These are phyloP conservation scores for Thereva unica DNA, from an alignment of 2,888 invertebrate genomes.

Conservation along the genomic window DNA sequence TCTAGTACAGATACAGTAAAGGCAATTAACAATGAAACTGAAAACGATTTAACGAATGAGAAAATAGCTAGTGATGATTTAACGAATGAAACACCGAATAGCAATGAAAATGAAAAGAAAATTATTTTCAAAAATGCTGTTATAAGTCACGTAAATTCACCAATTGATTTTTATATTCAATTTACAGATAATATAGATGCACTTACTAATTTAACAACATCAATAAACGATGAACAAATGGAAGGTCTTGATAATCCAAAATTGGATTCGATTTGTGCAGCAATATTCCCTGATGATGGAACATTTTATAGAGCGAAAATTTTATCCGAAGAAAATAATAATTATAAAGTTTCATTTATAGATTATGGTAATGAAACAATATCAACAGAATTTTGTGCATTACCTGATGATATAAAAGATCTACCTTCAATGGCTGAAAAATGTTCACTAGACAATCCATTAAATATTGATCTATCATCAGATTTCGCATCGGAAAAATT, in stretches of 20 bases:
- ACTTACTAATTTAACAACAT: conserved; percentile 60
- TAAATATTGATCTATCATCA: conserved; percentile 57
- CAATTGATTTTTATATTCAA: conserved; percentile 78
- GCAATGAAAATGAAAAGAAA: background rate
- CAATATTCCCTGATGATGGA: conserved; percentile 78
- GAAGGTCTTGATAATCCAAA: conserved; percentile 39
- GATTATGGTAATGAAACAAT: conserved; percentile 69
- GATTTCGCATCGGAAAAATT: conserved; percentile 48
- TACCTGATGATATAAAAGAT: conserved; percentile 64
- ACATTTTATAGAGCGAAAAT: conserved; percentile 90
- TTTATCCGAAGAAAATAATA: conserved; percentile 72
- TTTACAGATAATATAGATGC: conserved; percentile 65
- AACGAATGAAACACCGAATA: background rate
- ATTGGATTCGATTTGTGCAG: conserved; percentile 66
- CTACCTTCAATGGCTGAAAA: conserved; percentile 64
- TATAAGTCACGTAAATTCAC: conserved; percentile 73
- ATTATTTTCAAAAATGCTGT: conserved; percentile 58
- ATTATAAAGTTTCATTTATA: conserved; percentile 73
- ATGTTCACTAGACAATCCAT: conserved; percentile 65
- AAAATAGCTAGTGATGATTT: conserved; percentile 9
- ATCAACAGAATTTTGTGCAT: conserved; percentile 62
- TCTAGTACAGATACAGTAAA: conserved; percentile 30
- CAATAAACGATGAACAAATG: conserved; percentile 46
- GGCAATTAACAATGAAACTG: conserved; percentile 43
- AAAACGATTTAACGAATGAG: conserved; percentile 17